These are phyloP conservation scores for Sussaba pulchella DNA, from an alignment of 2,888 invertebrate genomes.

Conservation along the genomic window DNA sequence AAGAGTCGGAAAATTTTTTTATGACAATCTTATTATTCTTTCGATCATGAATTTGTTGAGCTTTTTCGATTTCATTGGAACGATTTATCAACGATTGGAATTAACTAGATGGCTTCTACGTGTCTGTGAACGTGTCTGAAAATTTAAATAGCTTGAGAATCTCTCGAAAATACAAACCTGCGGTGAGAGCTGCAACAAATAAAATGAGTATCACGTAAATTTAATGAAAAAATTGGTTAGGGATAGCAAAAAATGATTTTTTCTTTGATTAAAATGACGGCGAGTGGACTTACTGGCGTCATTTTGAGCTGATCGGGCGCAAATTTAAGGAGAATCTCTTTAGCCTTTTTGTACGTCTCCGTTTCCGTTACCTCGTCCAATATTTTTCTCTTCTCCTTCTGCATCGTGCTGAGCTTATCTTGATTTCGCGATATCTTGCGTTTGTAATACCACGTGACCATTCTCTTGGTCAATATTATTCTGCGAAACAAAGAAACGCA, in stretches of 20 bases:
- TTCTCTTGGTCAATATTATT: conserved; percentile 91
- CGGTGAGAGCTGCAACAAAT: conserved; percentile 77
- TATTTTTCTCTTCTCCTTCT: conserved; percentile 94
- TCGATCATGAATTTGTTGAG: too few species aligned
- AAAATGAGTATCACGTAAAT: conserved; percentile 45
- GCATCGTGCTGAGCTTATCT: conserved; percentile 89
- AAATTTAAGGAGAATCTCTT: conserved; percentile 94
- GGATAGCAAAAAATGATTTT: conserved; percentile 5
- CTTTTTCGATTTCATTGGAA: too few species aligned
- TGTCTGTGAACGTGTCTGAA: neutral
- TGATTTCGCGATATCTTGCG: conserved; percentile 92
- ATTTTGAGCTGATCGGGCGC: conserved; percentile 87
- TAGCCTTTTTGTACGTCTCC: conserved; percentile 98
- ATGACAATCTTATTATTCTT: too few species aligned
- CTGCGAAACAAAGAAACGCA: conserved; percentile 84
- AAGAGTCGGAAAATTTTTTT: neutral
- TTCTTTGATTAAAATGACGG: neutral
- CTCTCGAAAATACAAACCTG: conserved; percentile 74
- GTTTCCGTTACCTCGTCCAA: conserved; percentile 98
- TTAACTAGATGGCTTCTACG: too few species aligned
- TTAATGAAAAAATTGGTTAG: conserved; percentile 12
- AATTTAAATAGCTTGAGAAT: neutral
- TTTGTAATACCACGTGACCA: conserved; percentile 95
- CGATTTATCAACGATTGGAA: too few species aligned
- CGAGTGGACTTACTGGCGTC: conserved; percentile 76